Base-by-base conservation (phyloP, 1,140 invertebrate genomes). In the Drosophila funebris region DNA sequence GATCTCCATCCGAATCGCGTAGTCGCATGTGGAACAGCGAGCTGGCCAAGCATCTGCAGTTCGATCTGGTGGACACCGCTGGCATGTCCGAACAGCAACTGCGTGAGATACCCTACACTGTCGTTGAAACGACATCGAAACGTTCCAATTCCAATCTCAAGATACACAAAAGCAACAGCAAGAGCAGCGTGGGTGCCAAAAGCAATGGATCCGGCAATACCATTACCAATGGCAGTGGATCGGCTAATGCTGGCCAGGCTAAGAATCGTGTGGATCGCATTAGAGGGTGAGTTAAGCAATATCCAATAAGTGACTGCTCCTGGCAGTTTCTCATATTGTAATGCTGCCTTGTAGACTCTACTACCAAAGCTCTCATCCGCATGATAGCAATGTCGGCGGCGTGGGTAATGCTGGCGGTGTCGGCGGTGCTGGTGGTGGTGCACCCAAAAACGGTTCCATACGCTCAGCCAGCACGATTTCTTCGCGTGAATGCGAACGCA, bases 71-170 rank as follows among this genome's bases (percentile, higher is more conserved):
- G 48, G 97, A 98, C 74, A 97, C 97, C 0, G 94, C 95, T 14
- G 96, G 96, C 33, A 96, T 98, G 95, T 96, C 95, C 44, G 96
- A 97, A 78, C 96, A 96, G 69, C 96, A 98, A 90, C 93, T 98
- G 3, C 94, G 95, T 75, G 96, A 98, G 92, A 98, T 98, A 76
- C 96, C 97, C 2, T 99, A 98, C 91, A 97, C 96, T 2, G 96
- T 97, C 56, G 96, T 98, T 2, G 94, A 96, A 92, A 95, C 94
- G 8, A 95, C 93, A 16, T 90, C 91, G 8, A 92, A 92, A 50
- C 90, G 90, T 4, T 85, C 90, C 31, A 82, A 79, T 36, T 83
- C 85, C 9, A 90, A 90, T 70, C 63, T 91, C 3, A 91, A 91
- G 77, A 91, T 92, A 9, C 91, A 92, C 68, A 91, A 92, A 74